Evolutionary conservation across 2,888 invertebrate genomes (phyloP).

Genomic region (Synergus itoensis): DNA sequence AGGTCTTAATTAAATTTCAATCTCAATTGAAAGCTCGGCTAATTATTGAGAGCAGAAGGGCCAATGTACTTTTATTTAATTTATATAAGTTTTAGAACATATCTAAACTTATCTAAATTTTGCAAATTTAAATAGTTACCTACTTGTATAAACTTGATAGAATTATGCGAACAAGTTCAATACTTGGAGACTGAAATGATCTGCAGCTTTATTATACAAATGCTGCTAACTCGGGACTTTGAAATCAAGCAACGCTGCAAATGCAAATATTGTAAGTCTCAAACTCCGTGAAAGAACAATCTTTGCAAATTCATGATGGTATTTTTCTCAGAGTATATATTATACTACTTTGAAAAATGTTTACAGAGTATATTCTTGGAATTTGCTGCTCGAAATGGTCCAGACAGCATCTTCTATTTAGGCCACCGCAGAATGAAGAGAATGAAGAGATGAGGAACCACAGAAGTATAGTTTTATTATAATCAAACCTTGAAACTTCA

Average conservation of each 20-base stretch:
- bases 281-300: neutral
- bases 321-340: neutral
- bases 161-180: neutral
- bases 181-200: neutral
- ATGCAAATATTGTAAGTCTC: neutral
- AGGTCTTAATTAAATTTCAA: too few relatives aligned
- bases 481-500: conserved; percentile 36
- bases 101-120: too few relatives aligned
- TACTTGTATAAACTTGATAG: neutral
- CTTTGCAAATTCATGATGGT: neutral
- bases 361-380: neutral
- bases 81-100: too few relatives aligned
- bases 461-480: conserved; percentile 25
- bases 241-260: neutral
- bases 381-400: neutral
- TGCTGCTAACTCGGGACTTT: neutral
- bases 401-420: neutral
- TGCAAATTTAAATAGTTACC: too few relatives aligned
- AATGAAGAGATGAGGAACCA: neutral
- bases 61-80: too few relatives aligned
- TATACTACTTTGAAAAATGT: neutral
- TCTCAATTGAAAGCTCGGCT: too few relatives aligned
- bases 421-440: neutral
- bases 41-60: too few relatives aligned
- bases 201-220: neutral